Evolutionary conservation across 2,113 vertebrate genomes (phyloP), one percentile per base, ranked within the genome.

Genomic region (Oncorhynchus masou): DNA sequence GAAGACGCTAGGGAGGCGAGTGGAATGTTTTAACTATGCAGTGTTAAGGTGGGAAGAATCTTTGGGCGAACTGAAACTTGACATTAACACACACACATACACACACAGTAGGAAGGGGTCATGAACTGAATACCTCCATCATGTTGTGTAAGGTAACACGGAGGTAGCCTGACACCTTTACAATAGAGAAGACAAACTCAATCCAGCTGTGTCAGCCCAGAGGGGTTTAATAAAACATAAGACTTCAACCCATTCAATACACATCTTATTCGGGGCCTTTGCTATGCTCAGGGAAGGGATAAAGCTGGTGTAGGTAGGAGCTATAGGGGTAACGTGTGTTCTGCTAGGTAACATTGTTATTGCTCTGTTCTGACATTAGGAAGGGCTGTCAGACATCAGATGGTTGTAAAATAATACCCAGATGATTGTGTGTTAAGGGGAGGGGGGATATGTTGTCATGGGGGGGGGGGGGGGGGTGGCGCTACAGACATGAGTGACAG

Each of bases 21-120:
- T 77, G 11, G 13, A 22, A 75, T 85, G 90, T 84, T 81, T 54
- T 13, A 54, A 54, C 77, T 71, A 64, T 27, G 51, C 22, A 25
- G 60, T 69, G 86, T 79, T 77, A 85, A 85, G 81, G 80, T 77
- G 81, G 75, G 88, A 76, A 39, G 24, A 80, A 88, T 84, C 74
- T 84, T 80, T 88, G 87, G 84, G 83, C 84, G 84, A 64, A 64
- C 20, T 62, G n/a, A 91, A 91, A 91, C 74, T 60, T 86, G 83
- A 79, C 82, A 76, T 70, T 66, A 70, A 82, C 73, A 87, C 87
- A 86, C n/a, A 51, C 20, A 25, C 22, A 22, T 0, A 15, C 49
- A 54, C 16, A 19, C 51, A 54, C 16, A 19, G 51, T 5, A 54
- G 51, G 68, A 84, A 68, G 29, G 12, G 76, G 80, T 76, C 48